Evolutionary conservation across 2,888 invertebrate species (phyloP), one percentile per base, ranked within the genome.

Genomic region (Neoitamus cyanurus): DNA sequence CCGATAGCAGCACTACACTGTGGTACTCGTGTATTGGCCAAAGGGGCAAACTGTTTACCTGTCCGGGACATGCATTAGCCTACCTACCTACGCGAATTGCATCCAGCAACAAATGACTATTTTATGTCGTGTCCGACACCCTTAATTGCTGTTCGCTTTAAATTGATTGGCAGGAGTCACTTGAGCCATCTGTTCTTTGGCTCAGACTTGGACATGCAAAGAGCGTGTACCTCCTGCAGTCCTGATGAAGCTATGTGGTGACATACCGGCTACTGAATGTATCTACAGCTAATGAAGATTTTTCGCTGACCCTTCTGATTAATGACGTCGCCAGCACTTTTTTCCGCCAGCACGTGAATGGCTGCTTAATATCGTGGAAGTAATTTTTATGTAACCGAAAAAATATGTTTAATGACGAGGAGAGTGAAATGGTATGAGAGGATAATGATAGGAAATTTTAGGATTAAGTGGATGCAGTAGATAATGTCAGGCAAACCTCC

Each of bases 121-220:
- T 58, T 58, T 58, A 58, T 58, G 20, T 58, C 58, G 25, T 73
- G 20, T 36, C 15, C 36, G 36, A 73, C 73, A 73, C 73, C 73
- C 34, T 73, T 73, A 73, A 73, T 73, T 73, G 58, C 58, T 73
- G 73, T 37, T 36, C 37, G 31, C 34, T 70, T 30, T n/a, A 34
- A 36, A 36, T 73, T 73, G 73, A 73, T 73, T 73, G 73, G 36
- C 73, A 73, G 73, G 73, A 73, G 34, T 73, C 73, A 36, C 34
- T 31, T 31, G 15, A 73, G 15, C 34, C 73, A 73, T 73, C 73
- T 73, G 73, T 73, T 36, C 58, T 6, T n/a, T 1, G n/a, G 42
- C 42, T n/a, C n/a, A 34, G 34, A 34, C 34, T 9, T 7, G 58
- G 58, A 58, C 58, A 58, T 58, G 58, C 58, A 58, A 58, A 58